Base-by-base conservation (phyloP, 2,888 invertebrate genomes). In the Lasioglossum villosulum region DNA sequence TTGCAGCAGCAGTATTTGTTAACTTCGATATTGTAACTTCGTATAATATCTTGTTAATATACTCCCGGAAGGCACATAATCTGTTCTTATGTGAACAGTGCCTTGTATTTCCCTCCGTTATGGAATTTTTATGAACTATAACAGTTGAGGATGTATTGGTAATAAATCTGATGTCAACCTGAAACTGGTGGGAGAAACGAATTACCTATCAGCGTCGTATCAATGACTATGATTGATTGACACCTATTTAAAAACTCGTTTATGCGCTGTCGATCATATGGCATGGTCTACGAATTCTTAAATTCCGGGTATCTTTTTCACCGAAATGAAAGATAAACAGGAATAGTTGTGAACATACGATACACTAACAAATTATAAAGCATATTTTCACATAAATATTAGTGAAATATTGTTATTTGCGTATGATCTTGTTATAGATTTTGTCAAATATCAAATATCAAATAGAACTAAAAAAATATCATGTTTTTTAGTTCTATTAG, bases 141-240 rank as follows among this genome's bases (percentile, higher is more conserved):
- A 81, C 56, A 59, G 34, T 63, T 70, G 45, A 56, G 56, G 63
- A 39, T 71, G 19, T 52, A 52, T 27, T 48, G n/a, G 14, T 48
- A 59, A 34, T 56, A 70, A 77, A 77, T 84, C 59, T 37, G 63
- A 72, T 78, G 78, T 72, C 84, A 75, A 78, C 77, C 74, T 52
- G 79, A 86, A 83, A 78, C 45, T 83, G 56, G 72, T 68, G 68
- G 66, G 59, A 59, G 70, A 23, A 77, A 71, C 75, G 78, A 78
- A 81, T 77, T 72, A 75, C 48, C 76, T 78, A 78, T 83, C 75
- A 73, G 34, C 70, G 80, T 80, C 81, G 48, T 72, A 78, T 76
- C 78, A 45, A 80, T 79, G 68, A 80, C 84, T 76, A 83, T 88
- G 88, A 89, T 88, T 88, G 89, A 89, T 85, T 75, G 89, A 83